Evolutionary conservation across 2,888 invertebrate genomes (phyloP).

Genomic region (Rhagium mordax): DNA sequence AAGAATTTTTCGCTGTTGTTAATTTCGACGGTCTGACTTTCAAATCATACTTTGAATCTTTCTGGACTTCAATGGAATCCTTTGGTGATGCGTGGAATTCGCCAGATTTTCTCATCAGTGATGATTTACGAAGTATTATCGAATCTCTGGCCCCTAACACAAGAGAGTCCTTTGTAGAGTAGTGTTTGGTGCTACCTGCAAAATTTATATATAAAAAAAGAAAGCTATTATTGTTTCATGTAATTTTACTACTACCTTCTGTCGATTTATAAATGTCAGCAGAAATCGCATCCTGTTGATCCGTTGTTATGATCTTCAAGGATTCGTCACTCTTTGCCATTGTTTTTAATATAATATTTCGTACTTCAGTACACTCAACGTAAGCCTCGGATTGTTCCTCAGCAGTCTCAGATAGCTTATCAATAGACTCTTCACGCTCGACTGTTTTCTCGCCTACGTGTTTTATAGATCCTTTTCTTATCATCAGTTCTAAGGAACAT

Average conservation of each 20-base stretch:
- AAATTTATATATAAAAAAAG: background rate
- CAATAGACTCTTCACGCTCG: too few relatives aligned
- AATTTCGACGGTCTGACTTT: constrained; percentile 48
- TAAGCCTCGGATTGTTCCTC: too few relatives aligned
- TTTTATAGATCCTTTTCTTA: constrained; percentile 37
- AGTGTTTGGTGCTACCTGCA: background rate
- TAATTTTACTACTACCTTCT: too few relatives aligned
- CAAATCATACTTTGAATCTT: constrained; percentile 33
- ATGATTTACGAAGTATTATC: constrained; percentile 49
- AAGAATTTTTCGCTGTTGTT: constrained; percentile 48
- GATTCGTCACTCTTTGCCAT: too few relatives aligned
- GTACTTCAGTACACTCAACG: too few relatives aligned
- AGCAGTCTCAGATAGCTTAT: too few relatives aligned
- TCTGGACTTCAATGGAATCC: constrained; percentile 49
- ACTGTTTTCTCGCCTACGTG: background rate
- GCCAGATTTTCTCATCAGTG: constrained; percentile 36
- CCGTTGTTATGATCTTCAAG: too few relatives aligned
- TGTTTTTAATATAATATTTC: too few relatives aligned
- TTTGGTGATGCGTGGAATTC: constrained; percentile 43
- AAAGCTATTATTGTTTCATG: too few relatives aligned
- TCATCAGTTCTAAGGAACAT: constrained; percentile 55
- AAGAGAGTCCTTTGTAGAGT: background rate
- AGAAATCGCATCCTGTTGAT: too few relatives aligned
- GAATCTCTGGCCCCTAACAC: constrained; percentile 52
- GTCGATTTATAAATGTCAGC: too few relatives aligned